Evolutionary conservation across 92 coral and sea anemone species (phyloP).

Genomic region (Anthopleura xanthogrammica): DNA sequence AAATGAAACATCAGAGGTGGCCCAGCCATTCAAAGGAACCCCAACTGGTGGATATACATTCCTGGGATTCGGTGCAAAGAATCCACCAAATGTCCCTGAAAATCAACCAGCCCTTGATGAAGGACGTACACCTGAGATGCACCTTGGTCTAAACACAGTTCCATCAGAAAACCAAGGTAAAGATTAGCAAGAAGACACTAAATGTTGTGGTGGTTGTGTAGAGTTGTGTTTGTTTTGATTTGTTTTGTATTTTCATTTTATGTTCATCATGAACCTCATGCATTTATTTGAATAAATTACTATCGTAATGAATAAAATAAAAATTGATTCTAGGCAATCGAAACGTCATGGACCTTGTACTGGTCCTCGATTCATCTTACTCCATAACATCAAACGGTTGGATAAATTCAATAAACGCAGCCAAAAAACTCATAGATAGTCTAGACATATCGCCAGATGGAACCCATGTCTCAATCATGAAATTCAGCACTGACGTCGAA

Average conservation of each 20-base stretch:
- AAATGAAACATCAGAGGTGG: background rate
- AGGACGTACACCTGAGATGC: background rate
- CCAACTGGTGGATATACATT: slow-evolving; percentile 7
- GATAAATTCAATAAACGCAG: slow-evolving; percentile 35
- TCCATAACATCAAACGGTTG: slow-evolving; percentile 36
- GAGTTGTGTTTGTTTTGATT: too few species aligned
- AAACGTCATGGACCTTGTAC: slow-evolving; percentile 41
- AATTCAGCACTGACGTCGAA: slow-evolving; percentile 48
- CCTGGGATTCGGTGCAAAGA: background rate
- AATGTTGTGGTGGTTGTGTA: too few species aligned
- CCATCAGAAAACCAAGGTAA: background rate
- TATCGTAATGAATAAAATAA: too few species aligned
- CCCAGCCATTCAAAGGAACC: background rate
- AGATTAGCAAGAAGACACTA: too few species aligned
- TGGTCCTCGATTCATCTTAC: slow-evolving; percentile 52
- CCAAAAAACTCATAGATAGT: slow-evolving; percentile 26
- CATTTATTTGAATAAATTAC: too few species aligned
- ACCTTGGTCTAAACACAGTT: background rate
- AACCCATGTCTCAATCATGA: slow-evolving; percentile 49
- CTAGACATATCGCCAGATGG: slow-evolving; percentile 51
- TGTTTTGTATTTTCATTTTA: too few species aligned
- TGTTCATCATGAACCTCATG: too few species aligned
- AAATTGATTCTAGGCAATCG: slow-evolving; percentile 22
- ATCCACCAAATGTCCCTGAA: background rate
- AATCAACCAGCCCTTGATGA: background rate